phyloP scores from a whole-genome alignment of 2,888 invertebrate species.

The Patella pellucida region DNA sequence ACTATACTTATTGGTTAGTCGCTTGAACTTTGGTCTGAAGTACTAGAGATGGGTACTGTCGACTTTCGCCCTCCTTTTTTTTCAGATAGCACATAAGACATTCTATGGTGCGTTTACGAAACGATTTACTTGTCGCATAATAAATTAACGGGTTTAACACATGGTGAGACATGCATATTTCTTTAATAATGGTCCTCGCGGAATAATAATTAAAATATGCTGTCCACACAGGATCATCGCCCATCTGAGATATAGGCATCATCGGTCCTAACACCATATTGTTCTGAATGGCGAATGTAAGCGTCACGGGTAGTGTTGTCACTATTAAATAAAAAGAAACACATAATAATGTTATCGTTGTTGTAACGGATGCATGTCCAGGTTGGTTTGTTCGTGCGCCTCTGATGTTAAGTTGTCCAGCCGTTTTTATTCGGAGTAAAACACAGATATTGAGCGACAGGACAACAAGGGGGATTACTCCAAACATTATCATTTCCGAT shows the following conservation, averaged over 20 bases:
- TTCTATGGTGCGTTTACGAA: slow-evolving; percentile 40
- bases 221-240: slow-evolving; percentile 51
- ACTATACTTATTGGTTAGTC: background rate
- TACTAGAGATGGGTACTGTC: background rate
- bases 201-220: slow-evolving; percentile 51
- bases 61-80: background rate
- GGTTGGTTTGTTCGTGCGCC: slow-evolving; percentile 1
- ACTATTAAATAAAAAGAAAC: slow-evolving; percentile 60
- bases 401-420: slow-evolving; percentile 18
- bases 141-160: slow-evolving; percentile 59
- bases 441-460: slow-evolving; percentile 51
- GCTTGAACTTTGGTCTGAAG: background rate
- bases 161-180: slow-evolving; percentile 60
- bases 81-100: background rate
- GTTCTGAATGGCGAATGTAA: slow-evolving; percentile 48
- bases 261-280: slow-evolving; percentile 40
- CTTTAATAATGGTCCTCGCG: slow-evolving; percentile 51
- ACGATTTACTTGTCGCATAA: slow-evolving; percentile 45
- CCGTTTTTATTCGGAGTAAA: slow-evolving; percentile 53
- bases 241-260: slow-evolving; percentile 44
- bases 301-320: slow-evolving; percentile 55
- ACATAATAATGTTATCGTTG: slow-evolving; percentile 55
- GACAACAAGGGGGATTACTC: slow-evolving; percentile 44
- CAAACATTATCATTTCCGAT: slow-evolving; percentile 49
- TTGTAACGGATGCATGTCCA: slow-evolving; percentile 41